phyloP scores from a whole-genome alignment of 1,140 invertebrate species.

The Drosophila ironensis region DNA sequence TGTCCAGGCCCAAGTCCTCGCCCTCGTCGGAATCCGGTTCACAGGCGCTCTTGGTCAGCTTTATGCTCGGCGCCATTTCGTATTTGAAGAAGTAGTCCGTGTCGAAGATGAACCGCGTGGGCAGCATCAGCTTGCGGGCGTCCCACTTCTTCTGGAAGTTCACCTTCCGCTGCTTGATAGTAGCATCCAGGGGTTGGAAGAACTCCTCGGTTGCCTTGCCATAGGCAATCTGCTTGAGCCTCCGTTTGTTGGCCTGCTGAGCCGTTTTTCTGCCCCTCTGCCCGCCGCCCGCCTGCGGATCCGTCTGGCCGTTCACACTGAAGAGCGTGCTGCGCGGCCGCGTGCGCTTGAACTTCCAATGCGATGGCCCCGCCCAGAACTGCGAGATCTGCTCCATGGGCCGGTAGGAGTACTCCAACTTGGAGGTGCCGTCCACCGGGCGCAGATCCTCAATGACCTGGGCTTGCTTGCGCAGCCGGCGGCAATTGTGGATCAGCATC shows the following conservation, averaged over 20 bases:
- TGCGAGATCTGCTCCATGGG: conserved; percentile 80
- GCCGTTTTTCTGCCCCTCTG: conserved; percentile 4
- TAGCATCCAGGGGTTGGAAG: conserved; percentile 55
- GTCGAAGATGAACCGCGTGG: conserved; percentile 64
- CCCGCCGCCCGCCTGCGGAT: neutral
- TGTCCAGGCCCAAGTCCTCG: conserved; percentile 19
- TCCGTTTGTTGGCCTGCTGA: conserved; percentile 18
- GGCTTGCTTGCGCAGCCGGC: conserved; percentile 60
- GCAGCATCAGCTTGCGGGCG: conserved; percentile 69
- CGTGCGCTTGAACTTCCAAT: conserved; percentile 78
- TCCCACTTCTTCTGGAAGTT: conserved; percentile 81
- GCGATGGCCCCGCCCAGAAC: conserved; percentile 81
- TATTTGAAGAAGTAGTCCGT: conserved; percentile 55
- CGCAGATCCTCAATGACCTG: conserved; percentile 72
- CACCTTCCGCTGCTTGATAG: conserved; percentile 58
- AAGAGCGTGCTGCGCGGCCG: conserved; percentile 46
- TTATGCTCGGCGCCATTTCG: conserved; percentile 59
- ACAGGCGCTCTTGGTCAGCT: conserved; percentile 34
- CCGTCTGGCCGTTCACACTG: conserved; percentile 13
- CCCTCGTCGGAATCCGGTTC: conserved; percentile 38
- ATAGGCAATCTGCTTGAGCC: conserved; percentile 49
- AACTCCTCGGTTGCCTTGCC: conserved; percentile 47
- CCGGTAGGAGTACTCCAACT: conserved; percentile 78
- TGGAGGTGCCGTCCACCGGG: conserved; percentile 66
- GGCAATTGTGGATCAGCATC: conserved; percentile 59